phyloP scores from a whole-genome alignment of 2,797 vertebrate genomes.

The Anableps anableps region DNA sequence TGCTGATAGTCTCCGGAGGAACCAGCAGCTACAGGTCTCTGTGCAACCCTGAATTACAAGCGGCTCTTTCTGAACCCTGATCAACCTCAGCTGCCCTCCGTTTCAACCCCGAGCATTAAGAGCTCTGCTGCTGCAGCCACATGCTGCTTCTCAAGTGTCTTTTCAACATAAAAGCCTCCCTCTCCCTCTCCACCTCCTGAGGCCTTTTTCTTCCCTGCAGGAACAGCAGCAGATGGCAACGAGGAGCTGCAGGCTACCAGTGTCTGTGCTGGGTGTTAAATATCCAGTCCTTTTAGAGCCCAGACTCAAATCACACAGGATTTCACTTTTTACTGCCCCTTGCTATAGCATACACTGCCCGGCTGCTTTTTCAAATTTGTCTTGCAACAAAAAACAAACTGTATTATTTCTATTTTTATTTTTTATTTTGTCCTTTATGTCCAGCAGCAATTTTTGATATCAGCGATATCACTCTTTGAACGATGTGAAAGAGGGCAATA shows the following conservation, averaged over 20 bases:
- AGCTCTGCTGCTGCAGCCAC: slow-evolving; percentile 46
- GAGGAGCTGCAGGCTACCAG: slow-evolving; percentile 44
- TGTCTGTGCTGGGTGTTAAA: background rate
- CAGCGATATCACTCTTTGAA: background rate
- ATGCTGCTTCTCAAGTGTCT: slow-evolving; percentile 70
- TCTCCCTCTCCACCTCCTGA: slow-evolving; percentile 16
- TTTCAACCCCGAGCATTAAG: slow-evolving; percentile 31
- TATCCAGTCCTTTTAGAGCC: background rate
- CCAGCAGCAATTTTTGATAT: background rate
- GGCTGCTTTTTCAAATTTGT: background rate
- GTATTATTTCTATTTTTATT: too few species aligned
- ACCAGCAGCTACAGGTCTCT: background rate
- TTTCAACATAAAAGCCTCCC: slow-evolving; percentile 48
- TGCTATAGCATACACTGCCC: background rate
- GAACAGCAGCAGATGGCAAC: slow-evolving; percentile 76
- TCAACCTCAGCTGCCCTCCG: slow-evolving; percentile 27
- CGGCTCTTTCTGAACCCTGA: slow-evolving; percentile 30
- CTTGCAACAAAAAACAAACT: background rate
- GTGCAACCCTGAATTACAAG: background rate
- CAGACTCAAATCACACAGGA: background rate
- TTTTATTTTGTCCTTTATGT: background rate
- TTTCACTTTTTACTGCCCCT: background rate
- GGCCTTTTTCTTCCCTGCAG: slow-evolving; percentile 40
- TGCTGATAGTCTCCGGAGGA: too few species aligned
- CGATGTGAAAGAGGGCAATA: too few species aligned